phyloP scores from a whole-genome alignment of 1,140 invertebrate genomes.

The Lepidostoma basale region DNA sequence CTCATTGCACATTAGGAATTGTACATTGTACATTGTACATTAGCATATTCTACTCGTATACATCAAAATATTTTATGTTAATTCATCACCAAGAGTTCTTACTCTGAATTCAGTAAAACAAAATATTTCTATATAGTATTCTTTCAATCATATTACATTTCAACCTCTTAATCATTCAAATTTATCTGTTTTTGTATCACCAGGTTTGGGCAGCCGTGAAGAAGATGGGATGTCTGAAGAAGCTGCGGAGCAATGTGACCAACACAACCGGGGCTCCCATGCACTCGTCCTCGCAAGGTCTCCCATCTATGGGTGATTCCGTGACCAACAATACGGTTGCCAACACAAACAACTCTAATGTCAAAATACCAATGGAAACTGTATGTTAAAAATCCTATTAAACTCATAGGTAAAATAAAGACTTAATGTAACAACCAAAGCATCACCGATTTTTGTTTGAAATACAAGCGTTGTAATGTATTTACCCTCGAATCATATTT shows the following conservation, averaged over 20 bases:
- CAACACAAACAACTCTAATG: conserved; percentile 55
- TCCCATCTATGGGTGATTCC: conserved; percentile 77
- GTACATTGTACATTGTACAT: no score
- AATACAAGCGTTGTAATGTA: neutral
- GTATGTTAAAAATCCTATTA: conserved; percentile 55
- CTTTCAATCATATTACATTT: no score
- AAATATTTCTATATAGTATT: no score
- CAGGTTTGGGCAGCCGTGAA: conserved; percentile 71
- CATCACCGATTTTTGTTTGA: conserved; percentile 33
- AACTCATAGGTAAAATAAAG: conserved; percentile 32
- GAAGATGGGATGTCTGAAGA: conserved; percentile 67
- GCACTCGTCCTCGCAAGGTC: conserved; percentile 74
- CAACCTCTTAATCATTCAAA: conserved; percentile 16
- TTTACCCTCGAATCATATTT: neutral
- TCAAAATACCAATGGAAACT: conserved; percentile 61
- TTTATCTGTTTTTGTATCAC: conserved; percentile 8
- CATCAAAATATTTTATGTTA: no score
- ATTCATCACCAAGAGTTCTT: no score
- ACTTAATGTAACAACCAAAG: conserved; percentile 45
- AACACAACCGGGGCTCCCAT: conserved; percentile 64
- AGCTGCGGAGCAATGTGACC: conserved; percentile 60
- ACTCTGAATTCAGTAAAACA: no score
- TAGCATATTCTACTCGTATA: no score
- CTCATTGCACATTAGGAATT: no score
- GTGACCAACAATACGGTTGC: conserved; percentile 74